Evolutionary conservation across 2,888 invertebrate species (phyloP), one percentile per base, ranked within the genome.

Genomic region (Caenorhabditis japonica): DNA sequence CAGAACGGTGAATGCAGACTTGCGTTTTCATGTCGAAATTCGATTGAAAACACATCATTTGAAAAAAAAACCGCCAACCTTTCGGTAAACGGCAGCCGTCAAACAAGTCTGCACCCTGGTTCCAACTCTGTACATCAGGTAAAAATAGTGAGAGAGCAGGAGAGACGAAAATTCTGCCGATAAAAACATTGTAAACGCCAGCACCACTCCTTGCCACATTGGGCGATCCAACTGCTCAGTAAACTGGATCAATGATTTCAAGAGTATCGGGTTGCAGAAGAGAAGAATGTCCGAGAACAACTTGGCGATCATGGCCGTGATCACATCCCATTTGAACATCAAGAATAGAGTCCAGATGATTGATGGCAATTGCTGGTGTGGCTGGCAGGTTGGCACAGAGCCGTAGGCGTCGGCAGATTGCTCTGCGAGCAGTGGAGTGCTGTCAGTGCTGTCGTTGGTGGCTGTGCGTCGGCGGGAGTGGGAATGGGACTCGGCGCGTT

Each of bases 31-130:
- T n/a, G n/a, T n/a, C n/a, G n/a, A n/a, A n/a, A n/a, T n/a, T n/a
- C n/a, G n/a, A n/a, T n/a, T n/a, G n/a, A n/a, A n/a, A n/a, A n/a
- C n/a, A n/a, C n/a, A n/a, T n/a, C n/a, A n/a, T n/a, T n/a, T n/a
- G n/a, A n/a, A n/a, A n/a, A n/a, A n/a, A n/a, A n/a, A 41, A 21
- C 15, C 25, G 8, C 39, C 4, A 39, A 83, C 88, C 89, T 90
- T 86, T 41, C 76, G 76, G 68, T 87, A 86, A 15, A 86, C 85
- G n/a, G 86, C 85, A 10, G 83, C 78, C 2, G 85, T 85, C 21
- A 86, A 76, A 43, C 81, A 81, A 0, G 87, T 77, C 59, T 86
- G 86, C 15, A 86, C 76, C 23, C 86, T 70, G 1, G 85, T 87
- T 52, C 86, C 86, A 36, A 85, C 82, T 21, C 86, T 72, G 58